These are phyloP conservation scores for Ochotona princeps DNA, from an alignment of 2,113 vertebrate species.

Conservation along the genomic window DNA sequence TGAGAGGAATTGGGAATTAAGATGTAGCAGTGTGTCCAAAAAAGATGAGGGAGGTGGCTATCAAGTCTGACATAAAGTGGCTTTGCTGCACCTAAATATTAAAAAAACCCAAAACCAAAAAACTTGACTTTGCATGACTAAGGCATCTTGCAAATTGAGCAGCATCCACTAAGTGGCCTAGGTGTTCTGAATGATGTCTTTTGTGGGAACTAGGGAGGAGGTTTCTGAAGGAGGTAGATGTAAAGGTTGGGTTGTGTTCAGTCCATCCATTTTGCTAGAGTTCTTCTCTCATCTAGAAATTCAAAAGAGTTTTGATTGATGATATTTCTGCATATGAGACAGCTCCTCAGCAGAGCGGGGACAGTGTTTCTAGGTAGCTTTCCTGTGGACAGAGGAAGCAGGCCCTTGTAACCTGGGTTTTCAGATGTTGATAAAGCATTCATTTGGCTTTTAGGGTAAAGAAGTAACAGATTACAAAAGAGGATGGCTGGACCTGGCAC, in stretches of 20 bases:
- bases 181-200: not conserved
- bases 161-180: not conserved
- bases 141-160: not conserved
- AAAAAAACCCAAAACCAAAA: not conserved
- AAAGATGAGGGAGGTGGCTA: not conserved
- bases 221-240: not conserved
- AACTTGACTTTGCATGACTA: not conserved
- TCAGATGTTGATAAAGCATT: not conserved
- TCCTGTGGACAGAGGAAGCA: not conserved
- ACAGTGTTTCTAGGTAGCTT: not conserved
- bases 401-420: not conserved
- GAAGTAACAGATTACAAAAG: not conserved
- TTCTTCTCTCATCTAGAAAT: not conserved
- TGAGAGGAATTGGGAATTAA: not conserved
- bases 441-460: not conserved
- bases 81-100: not conserved
- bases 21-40: not conserved
- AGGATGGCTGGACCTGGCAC: not conserved
- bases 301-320: not conserved
- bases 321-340: not conserved
- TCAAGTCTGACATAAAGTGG: not conserved
- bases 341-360: not conserved
- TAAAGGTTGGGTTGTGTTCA: not conserved
- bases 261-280: not conserved
- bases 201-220: not conserved